A percentile compares a stretch with the other conserved stretches of the same genome.
phyloP scores from a whole-genome alignment of 2,888 invertebrate species.

The Trichogramma dendrolimi region DNA sequence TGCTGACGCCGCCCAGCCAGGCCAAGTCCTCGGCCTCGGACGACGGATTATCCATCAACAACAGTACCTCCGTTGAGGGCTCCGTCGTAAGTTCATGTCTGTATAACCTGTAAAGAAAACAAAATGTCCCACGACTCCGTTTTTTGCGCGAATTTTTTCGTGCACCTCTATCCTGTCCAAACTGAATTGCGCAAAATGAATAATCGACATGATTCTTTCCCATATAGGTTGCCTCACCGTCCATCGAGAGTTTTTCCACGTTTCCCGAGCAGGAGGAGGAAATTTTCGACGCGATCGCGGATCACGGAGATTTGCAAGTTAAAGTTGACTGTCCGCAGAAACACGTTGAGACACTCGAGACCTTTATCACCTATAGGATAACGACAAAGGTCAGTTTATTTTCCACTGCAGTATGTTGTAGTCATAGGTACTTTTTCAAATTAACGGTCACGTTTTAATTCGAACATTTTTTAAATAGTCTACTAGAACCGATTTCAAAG shows the following conservation, averaged over 20 bases:
- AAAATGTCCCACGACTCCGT: background rate
- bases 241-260: conserved; percentile 61
- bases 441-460: background rate
- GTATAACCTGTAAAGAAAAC: background rate
- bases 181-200: no score
- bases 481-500: conserved; percentile 61
- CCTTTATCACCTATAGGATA: conserved; percentile 67
- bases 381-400: conserved; percentile 58
- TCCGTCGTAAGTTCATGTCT: conserved; percentile 42
- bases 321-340: conserved; percentile 71
- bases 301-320: conserved; percentile 61
- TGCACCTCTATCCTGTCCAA: no score
- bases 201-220: background rate
- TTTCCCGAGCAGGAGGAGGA: conserved; percentile 59
- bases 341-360: conserved; percentile 67
- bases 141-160: background rate
- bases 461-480: conserved; percentile 49
- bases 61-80: conserved; percentile 48
- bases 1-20: no score
- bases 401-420: background rate
- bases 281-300: conserved; percentile 53
- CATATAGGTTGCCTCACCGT: conserved; percentile 57
- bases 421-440: background rate
- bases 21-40: background rate
- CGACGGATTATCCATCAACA: conserved; percentile 37